These are phyloP conservation scores for Stegastes partitus DNA, from an alignment of 2,113 vertebrate genomes.

Conservation along the genomic window DNA sequence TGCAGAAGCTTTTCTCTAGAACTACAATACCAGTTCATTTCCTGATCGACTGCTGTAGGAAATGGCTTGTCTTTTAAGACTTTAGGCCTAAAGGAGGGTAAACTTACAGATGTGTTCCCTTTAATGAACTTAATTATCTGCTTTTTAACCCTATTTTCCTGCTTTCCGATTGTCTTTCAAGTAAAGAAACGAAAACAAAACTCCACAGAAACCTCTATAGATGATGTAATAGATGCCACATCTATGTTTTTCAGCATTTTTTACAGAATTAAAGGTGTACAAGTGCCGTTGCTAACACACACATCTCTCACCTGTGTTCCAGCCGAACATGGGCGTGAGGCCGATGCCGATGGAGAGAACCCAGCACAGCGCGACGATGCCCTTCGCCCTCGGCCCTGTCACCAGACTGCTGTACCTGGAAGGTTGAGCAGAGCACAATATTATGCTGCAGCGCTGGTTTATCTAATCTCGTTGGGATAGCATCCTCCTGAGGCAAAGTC, in stretches of 20 bases:
- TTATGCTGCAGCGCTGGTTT: not conserved
- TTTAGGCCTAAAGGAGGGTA: too few species aligned
- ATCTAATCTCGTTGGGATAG: conserved; percentile 31
- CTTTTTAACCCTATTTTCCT: not conserved
- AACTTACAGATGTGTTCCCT: too few species aligned
- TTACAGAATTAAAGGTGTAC: not conserved
- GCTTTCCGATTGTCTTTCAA: not conserved
- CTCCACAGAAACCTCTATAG: not conserved
- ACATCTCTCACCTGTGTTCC: conserved; percentile 84
- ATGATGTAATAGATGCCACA: not conserved
- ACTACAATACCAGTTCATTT: too few species aligned
- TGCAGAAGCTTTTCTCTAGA: too few species aligned
- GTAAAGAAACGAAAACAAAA: not conserved
- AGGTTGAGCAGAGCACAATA: conserved; percentile 35
- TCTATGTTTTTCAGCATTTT: not conserved
- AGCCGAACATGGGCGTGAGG: conserved; percentile 95
- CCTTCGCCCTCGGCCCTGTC: conserved; percentile 91
- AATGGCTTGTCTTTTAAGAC: too few species aligned
- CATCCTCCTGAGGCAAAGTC: conserved; percentile 7
- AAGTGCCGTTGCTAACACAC: not conserved
- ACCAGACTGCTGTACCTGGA: conserved; percentile 95
- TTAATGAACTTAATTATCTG: not conserved
- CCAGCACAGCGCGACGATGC: conserved; percentile 94
- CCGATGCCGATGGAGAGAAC: conserved; percentile 93
- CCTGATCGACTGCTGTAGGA: too few species aligned